Base-by-base conservation (phyloP, 2,113 vertebrate genomes). In the Muntiacus muntjak region DNA sequence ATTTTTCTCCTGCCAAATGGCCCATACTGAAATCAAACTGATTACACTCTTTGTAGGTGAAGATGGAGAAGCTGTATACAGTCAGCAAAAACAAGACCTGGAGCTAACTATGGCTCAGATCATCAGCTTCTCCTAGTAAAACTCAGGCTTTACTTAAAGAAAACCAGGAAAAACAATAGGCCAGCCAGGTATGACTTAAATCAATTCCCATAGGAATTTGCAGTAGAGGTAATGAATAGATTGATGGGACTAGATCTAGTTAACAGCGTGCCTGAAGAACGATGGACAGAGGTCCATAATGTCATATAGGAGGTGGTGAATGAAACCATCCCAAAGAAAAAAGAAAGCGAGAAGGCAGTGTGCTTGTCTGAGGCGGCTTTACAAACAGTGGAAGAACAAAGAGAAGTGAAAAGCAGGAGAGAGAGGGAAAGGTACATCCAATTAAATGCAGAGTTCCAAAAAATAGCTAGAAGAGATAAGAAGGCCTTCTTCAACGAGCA, bases 251-350 rank as follows among this genome's bases (percentile, higher is more conserved):
- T 36, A 67, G n/a, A 36, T 67, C 64, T 67, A 36, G 33, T 36
- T 67, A 67, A 36, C n/a, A 21, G 33, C 11, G 17, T 36, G n/a
- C 64, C 64, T 67, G 64, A 67, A 67, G 62, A n/a, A 21, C 17
- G 21, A 21, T 4, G 64, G 64, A 11, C 17, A 71, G 64, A 71
- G 64, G n/a, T 36, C 64, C 9, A 2, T 23, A 36, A 36, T 71
- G 23, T 12, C 6, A 4, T 1, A 71, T 5, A 71, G n/a, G 9
- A 71, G 64, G 19, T 0, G 1, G 64, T 0, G 0, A 71, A 71
- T 19, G 12, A 36, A 36, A 71, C n/a, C 64, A 36, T 23, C 64
- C n/a, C n/a, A 11, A 23, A 71, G 64, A 2, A 36, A 36, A 71
- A 71, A n/a, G 23, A 36, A 36, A 71, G n/a, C n/a, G 21, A 36